phyloP scores from a whole-genome alignment of 2,113 vertebrate genomes.

The Tyrannus savana region DNA sequence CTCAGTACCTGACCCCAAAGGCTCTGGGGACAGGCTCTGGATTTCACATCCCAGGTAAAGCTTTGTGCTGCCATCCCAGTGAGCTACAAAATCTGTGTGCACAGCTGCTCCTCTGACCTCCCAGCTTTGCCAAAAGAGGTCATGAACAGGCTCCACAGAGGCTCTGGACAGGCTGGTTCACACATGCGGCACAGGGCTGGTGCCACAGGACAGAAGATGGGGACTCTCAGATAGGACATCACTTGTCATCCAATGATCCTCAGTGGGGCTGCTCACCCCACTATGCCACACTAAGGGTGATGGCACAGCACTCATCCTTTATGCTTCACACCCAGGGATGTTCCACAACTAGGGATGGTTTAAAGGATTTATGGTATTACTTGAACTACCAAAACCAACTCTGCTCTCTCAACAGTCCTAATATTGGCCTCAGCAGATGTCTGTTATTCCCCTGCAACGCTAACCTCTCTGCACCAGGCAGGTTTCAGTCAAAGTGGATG shows the following conservation, averaged over 20 bases:
- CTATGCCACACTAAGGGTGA: not conserved
- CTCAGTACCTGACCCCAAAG: not conserved
- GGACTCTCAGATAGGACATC: not conserved
- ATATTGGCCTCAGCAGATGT: not conserved
- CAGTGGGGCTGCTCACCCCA: not conserved
- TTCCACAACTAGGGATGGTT: not conserved
- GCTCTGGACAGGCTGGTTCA: not conserved
- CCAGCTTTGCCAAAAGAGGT: not conserved
- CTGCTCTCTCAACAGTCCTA: not conserved
- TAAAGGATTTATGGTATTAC: not conserved
- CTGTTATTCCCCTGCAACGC: not conserved
- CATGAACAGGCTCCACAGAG: not conserved
- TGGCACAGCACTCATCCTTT: not conserved
- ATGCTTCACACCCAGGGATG: not conserved
- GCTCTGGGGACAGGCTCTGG: not conserved
- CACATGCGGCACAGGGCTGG: not conserved
- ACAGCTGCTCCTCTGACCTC: not conserved
- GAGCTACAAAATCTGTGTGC: not conserved
- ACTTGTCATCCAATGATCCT: not conserved
- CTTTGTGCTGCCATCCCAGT: fast-evolving
- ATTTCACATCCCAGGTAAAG: not conserved
- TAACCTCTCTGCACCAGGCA: not conserved
- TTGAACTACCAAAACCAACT: not conserved
- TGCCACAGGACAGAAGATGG: not conserved
- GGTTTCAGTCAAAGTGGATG: not conserved